phyloP scores from a whole-genome alignment of 2,888 invertebrate genomes.

The Bellardia bayeri region DNA sequence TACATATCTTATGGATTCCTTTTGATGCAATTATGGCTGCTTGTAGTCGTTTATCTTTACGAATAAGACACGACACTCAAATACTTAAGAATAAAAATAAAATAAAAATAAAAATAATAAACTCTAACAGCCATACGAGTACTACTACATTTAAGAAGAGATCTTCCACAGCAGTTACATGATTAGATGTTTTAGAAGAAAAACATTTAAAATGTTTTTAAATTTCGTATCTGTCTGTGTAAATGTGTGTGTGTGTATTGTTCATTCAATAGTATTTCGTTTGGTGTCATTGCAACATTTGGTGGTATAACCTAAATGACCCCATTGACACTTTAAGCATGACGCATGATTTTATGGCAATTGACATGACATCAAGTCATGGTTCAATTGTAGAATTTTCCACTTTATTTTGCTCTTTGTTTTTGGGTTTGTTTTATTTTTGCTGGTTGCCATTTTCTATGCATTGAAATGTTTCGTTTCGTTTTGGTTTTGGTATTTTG shows the following conservation, averaged over 20 bases:
- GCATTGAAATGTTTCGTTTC: background rate
- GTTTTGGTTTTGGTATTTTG: slow-evolving; percentile 16
- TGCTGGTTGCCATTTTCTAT: background rate
- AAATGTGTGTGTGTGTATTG: too few species aligned
- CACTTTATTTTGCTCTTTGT: slow-evolving; percentile 14
- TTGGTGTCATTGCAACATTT: slow-evolving; percentile 55
- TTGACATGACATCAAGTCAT: slow-evolving; percentile 68
- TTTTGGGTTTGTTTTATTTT: background rate
- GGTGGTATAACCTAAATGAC: slow-evolving; percentile 65
- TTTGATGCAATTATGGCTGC: slow-evolving; percentile 60
- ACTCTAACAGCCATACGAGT: background rate
- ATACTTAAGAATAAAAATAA: slow-evolving; percentile 5
- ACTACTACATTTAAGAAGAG: background rate
- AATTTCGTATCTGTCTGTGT: background rate
- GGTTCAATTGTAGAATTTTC: slow-evolving; percentile 59
- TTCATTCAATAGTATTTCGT: background rate
- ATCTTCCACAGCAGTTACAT: background rate
- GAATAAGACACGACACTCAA: slow-evolving; percentile 15
- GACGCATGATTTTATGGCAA: slow-evolving; percentile 69
- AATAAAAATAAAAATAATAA: slow-evolving; percentile 41
- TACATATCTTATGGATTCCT: slow-evolving; percentile 30
- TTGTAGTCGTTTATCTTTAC: slow-evolving; percentile 3
- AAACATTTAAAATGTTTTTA: slow-evolving; percentile 29
- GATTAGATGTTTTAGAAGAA: background rate
- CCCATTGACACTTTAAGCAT: slow-evolving; percentile 70